Base-by-base conservation (phyloP, 2,797 vertebrate genomes). In the Vultur gryphus region DNA sequence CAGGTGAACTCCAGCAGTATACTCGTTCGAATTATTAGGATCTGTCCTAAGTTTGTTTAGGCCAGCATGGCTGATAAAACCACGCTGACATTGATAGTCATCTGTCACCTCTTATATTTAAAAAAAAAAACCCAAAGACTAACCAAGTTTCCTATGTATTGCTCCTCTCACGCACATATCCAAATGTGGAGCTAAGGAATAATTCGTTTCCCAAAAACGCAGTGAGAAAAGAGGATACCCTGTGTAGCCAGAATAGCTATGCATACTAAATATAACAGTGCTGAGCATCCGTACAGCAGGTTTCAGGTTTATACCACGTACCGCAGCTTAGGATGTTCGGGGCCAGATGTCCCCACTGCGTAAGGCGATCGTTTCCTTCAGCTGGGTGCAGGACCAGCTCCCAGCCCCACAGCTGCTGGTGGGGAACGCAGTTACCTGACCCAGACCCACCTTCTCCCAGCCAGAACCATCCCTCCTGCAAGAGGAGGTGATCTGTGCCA, bases 311-410 rank as follows among this genome's bases (percentile, higher is more conserved):
- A 87, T 3, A 4, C 20, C 35, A 23, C 0, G 3, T 57, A 51
- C 37, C 0, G 0, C 64, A 71, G 85, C 62, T 52, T 20, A 3
- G 52, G 73, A 7, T 73, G 49, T 16, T 48, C 0, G 0, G 58
- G 73, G 78, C 78, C 85, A 77, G 67, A 26, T 3, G 0, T 75
- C 70, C 72, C 49, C 20, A 4, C 43, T 0, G 0, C 0, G 15
- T 59, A 84, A 94, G 1, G 1, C 0, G 10, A 91, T 58, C 6
- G 0, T 55, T 93, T 92, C 79, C 49, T 91, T 89, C 48, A 64
- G 18, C n/a, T 29, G 77, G 37, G 23, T 43, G 64, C 4, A 0
- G 2, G 52, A 35, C 35, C 44, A n/a, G 72, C 64, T 66, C 82
- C 78, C 71, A 44, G 71, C 61, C 29, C 25, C 11, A 4, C 44